Percentiles rank a stretch among this genome's conserved stretches.
phyloP scores from a whole-genome alignment of 1,140 invertebrate genomes.

The Ceratoteleas bidentatus region DNA sequence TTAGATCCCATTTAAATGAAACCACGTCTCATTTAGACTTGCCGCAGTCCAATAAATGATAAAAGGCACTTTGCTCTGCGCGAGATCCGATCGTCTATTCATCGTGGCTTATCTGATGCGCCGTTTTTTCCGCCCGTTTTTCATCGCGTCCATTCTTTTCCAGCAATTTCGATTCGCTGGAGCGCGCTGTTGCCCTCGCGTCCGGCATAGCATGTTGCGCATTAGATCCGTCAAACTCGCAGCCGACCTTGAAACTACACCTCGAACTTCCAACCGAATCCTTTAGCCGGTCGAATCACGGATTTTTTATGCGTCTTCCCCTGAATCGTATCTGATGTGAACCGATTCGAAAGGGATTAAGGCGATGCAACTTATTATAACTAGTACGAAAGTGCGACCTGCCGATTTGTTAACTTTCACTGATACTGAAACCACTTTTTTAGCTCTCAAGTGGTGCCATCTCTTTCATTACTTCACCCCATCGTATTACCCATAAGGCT shows the following conservation, averaged over 20 bases:
- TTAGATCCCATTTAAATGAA: slow-evolving; percentile 55
- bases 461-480: too few species aligned
- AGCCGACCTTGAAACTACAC: slow-evolving; percentile 36
- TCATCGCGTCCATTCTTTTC: not conserved
- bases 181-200: slow-evolving; percentile 1
- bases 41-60: slow-evolving; percentile 27
- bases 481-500: too few species aligned
- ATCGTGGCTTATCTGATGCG: slow-evolving; percentile 42
- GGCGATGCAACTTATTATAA: too few species aligned
- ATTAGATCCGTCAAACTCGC: slow-evolving; percentile 28
- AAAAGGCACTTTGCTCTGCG: slow-evolving; percentile 31
- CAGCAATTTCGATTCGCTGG: slow-evolving; percentile 1
- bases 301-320: too few species aligned
- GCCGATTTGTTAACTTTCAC: too few species aligned
- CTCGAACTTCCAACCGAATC: too few species aligned
- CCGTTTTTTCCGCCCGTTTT: slow-evolving; percentile 2
- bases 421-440: too few species aligned
- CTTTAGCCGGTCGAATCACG: too few species aligned
- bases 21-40: slow-evolving; percentile 41
- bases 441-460: too few species aligned
- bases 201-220: not conserved
- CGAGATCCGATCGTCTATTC: slow-evolving; percentile 47
- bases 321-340: too few species aligned
- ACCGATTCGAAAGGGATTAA: too few species aligned
- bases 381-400: too few species aligned